Conservation (phyloP, 2,113 vertebrate genomes). For the Prionailurus viverrinus region DNA sequence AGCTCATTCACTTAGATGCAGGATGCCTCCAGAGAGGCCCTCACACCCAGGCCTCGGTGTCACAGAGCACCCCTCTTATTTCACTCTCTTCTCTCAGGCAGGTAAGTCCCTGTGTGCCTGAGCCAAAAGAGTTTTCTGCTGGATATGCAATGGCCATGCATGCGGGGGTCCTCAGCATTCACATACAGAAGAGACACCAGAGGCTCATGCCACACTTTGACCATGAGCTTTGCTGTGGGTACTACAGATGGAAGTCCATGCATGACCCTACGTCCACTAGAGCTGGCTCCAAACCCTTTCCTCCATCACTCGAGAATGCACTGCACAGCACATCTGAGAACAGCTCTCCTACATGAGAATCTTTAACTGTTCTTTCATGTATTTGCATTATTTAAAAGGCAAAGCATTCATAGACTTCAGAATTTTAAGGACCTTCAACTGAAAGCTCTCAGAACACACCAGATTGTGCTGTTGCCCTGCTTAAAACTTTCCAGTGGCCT, state of each 20-base stretch:
- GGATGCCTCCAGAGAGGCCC: neutral
- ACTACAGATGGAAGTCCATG: neutral
- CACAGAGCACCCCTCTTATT: neutral
- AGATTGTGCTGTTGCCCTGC: neutral
- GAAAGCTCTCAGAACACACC: neutral
- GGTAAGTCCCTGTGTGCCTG: neutral
- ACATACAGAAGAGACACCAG: fast-evolving
- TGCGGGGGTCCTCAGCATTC: neutral
- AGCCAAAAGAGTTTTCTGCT: neutral
- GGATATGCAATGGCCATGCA: neutral
- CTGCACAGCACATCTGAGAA: fast-evolving
- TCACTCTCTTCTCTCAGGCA: neutral
- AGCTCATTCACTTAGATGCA: neutral
- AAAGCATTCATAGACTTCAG: neutral
- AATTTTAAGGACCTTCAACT: neutral
- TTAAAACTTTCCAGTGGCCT: neutral
- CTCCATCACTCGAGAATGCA: neutral
- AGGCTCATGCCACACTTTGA: neutral
- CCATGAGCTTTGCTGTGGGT: too few relatives aligned
- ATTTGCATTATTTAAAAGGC: neutral
- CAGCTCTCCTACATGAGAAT: fast-evolving
- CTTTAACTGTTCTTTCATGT: neutral
- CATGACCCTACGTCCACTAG: too few relatives aligned
- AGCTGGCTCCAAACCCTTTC: too few relatives aligned
- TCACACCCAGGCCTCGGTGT: neutral